Percentiles rank a stretch among this genome's conserved stretches.
Evolutionary conservation across 2,888 invertebrate genomes (phyloP).

Genomic region (Dorcus parallelipipedus): DNA sequence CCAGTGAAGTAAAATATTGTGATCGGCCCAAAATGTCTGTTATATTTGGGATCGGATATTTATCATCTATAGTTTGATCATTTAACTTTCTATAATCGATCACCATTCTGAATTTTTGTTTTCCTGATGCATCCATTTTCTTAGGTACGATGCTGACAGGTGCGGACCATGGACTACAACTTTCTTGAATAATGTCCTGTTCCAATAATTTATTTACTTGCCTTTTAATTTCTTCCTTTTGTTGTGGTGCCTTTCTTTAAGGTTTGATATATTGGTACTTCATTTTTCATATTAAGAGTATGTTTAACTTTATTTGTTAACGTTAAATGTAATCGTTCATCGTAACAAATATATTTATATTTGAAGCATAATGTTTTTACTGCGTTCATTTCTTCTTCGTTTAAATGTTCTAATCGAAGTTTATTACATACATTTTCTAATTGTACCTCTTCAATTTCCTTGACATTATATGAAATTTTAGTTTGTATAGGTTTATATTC

Average conservation of each 20-base stretch:
- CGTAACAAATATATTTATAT: background rate
- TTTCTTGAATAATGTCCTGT: slow-evolving; percentile 24
- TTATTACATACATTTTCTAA: no score
- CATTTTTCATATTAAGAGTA: slow-evolving; percentile 19
- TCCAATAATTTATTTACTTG: slow-evolving; percentile 25
- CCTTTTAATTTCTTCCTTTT: slow-evolving; percentile 27
- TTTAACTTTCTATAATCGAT: slow-evolving; percentile 30
- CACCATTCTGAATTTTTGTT: slow-evolving; percentile 25
- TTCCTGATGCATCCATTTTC: slow-evolving; percentile 10
- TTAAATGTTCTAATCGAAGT: no score
- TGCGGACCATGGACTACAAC: slow-evolving; percentile 19
- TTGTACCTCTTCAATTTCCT: no score
- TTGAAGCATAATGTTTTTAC: background rate
- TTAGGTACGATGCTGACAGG: slow-evolving; percentile 35
- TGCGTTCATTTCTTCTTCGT: no score
- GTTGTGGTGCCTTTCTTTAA: slow-evolving; percentile 29
- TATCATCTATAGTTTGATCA: slow-evolving; percentile 33
- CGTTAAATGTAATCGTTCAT: slow-evolving; percentile 4
- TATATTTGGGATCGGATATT: no score
- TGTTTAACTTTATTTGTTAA: slow-evolving; percentile 28
- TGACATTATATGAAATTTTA: no score
- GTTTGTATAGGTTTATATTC: no score
- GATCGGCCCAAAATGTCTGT: no score
- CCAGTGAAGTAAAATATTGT: no score
- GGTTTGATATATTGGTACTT: slow-evolving; percentile 26